These are phyloP conservation scores for Takifugu bimaculatus DNA, from an alignment of 2,113 vertebrate genomes.

Conservation along the genomic window DNA sequence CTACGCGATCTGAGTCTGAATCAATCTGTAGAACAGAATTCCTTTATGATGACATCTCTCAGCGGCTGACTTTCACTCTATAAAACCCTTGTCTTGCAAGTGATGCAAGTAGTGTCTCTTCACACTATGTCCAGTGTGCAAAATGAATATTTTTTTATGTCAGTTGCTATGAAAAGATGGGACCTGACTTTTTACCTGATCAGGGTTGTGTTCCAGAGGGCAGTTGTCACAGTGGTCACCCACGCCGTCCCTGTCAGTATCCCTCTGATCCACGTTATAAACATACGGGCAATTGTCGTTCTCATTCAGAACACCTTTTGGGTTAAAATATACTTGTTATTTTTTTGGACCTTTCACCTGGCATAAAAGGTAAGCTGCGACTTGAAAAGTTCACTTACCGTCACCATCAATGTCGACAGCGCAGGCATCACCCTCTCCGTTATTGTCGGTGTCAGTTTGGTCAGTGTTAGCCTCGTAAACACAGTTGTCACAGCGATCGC, in stretches of 20 bases:
- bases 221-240: slow-evolving; percentile 99
- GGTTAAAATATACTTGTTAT: slow-evolving; percentile 18
- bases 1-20: slow-evolving; percentile 92
- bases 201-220: slow-evolving; percentile 94
- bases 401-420: slow-evolving; percentile 96
- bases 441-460: slow-evolving; percentile 93
- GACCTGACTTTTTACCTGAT: slow-evolving; percentile 80
- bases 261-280: slow-evolving; percentile 95
- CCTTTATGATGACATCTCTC: slow-evolving; percentile 38
- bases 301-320: slow-evolving; percentile 90
- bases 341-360: slow-evolving; percentile 1
- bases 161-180: slow-evolving; percentile 4
- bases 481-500: slow-evolving; percentile 96
- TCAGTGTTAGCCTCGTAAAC: slow-evolving; percentile 93
- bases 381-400: slow-evolving; percentile 70
- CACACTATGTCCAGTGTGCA: slow-evolving; percentile 44
- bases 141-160: slow-evolving; percentile 10
- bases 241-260: slow-evolving; percentile 91
- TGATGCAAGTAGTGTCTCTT: slow-evolving; percentile 46
- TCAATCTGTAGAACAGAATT: slow-evolving; percentile 80
- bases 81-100: slow-evolving; percentile 28
- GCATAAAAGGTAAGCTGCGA: neutral
- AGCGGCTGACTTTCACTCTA: slow-evolving; percentile 16
- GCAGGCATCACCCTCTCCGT: slow-evolving; percentile 95
- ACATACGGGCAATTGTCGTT: slow-evolving; percentile 94